Base-by-base conservation (phyloP, 2,888 invertebrate species). In the Slavum lentiscoides region DNA sequence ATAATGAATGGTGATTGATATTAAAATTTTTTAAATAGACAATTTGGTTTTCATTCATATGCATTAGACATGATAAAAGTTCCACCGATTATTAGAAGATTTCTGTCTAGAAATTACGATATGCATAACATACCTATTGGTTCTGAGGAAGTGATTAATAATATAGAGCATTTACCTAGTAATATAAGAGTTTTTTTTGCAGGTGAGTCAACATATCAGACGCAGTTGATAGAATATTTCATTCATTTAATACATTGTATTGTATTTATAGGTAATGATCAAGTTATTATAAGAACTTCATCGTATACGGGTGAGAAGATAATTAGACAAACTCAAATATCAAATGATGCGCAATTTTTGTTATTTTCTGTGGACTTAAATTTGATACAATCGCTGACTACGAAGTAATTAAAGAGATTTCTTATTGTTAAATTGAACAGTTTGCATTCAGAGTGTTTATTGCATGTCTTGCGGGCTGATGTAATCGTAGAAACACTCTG, bases 41-140 rank as follows among this genome's bases (percentile, higher is more conserved):
- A 88, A 84, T 90, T 88, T 69, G 94, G 94, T 0, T 93, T 94
- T 85, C 88, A 89, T 84, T 88, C 91, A 0, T 94, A 92, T 85
- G 84, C 93, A 49, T 87, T 90, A 68, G 90, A 92, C 62, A 87
- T 92, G 0, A 87, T 94, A 68, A 88, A 91, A 0, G 93, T 91
- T 0, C 94, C 94, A 0, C 88, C 88, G 43, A 89, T 92, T 0
- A 90, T 94, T 55, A 87, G 91, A 83, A 90, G 91, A 23, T 94
- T 91, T 85, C 86, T 95, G 53, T 91, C 92, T 84, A 87, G 87
- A 30, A 89, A 89, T 73, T 92, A 92, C 86, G 85, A 86, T 2
- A 87, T 94, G 21, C 91, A 94, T 84, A 89, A 88, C 74, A 92
- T 94, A 85, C 93, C 94, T 0, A 88, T 94, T 30, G 94, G 94